These are phyloP conservation scores for Gadus macrocephalus DNA, from an alignment of 2,113 vertebrate genomes.

Conservation along the genomic window DNA sequence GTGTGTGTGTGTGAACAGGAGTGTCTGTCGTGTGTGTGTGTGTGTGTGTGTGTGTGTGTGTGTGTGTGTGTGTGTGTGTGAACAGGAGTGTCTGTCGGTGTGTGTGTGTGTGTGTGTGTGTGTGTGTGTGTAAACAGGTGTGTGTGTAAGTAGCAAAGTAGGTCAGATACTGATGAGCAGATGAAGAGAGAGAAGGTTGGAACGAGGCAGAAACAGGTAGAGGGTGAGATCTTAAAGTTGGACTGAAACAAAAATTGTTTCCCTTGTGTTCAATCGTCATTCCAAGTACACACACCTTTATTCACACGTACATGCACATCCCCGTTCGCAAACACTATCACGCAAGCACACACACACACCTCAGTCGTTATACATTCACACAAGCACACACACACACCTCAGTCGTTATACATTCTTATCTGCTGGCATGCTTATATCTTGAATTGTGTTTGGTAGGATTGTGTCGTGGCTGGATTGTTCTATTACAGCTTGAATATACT, in stretches of 20 bases:
- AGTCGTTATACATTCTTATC: constrained; percentile 9
- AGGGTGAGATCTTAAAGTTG: background rate
- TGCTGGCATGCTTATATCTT: too few species aligned
- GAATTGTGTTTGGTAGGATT: too few species aligned
- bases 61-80: too few species aligned
- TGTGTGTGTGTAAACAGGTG: constrained; percentile 16
- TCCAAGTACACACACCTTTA: background rate
- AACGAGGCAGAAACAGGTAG: constrained; percentile 21
- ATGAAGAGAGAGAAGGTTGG: constrained; percentile 45
- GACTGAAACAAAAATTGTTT: too few species aligned
- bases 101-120: constrained; percentile 40
- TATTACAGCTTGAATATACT: too few species aligned
- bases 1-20: constrained; percentile 25
- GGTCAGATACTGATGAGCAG: too few species aligned
- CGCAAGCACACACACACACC: constrained; percentile 5
- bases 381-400: constrained; percentile 15
- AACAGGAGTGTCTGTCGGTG: constrained; percentile 35
- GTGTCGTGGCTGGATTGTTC: too few species aligned
- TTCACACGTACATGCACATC: background rate
- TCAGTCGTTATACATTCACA: constrained; percentile 21
- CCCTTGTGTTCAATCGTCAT: background rate
- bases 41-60: constrained; percentile 29
- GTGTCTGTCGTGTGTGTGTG: constrained; percentile 23
- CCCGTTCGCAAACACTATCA: background rate
- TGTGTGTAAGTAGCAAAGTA: constrained; percentile 31